These are phyloP conservation scores for Phaonia tiefii DNA, from an alignment of 2,888 invertebrate species.

Conservation along the genomic window DNA sequence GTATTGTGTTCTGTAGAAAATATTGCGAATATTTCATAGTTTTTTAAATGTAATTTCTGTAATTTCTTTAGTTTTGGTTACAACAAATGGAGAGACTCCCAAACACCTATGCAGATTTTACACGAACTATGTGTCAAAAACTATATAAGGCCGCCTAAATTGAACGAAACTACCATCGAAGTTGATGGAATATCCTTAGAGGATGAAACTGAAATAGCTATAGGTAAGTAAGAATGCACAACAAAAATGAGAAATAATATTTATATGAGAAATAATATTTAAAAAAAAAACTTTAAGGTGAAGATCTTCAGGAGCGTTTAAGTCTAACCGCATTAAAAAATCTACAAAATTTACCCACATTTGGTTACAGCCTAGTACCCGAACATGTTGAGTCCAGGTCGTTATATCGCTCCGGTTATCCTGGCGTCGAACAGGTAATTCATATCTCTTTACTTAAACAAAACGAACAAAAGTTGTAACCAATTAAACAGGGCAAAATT, in stretches of 20 bases:
- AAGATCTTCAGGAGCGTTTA: slow-evolving; percentile 86
- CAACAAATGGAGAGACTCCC: slow-evolving; percentile 89
- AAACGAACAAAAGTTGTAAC: neutral
- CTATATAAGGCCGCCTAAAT: slow-evolving; percentile 84
- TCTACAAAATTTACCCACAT: slow-evolving; percentile 88
- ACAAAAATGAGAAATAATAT: neutral
- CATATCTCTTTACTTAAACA: slow-evolving; percentile 17
- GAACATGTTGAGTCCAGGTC: slow-evolving; percentile 95
- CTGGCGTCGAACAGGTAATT: slow-evolving; percentile 87
- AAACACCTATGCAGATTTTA: slow-evolving; percentile 87
- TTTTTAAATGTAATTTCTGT: no score
- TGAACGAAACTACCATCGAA: slow-evolving; percentile 81
- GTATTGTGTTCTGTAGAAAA: no score
- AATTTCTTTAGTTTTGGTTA: slow-evolving; percentile 83
- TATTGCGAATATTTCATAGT: no score
- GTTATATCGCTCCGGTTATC: slow-evolving; percentile 87
- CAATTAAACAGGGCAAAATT: slow-evolving; percentile 88
- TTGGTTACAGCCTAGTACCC: slow-evolving; percentile 90
- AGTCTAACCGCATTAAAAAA: slow-evolving; percentile 88
- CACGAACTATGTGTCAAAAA: slow-evolving; percentile 86
- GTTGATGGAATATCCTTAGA: slow-evolving; percentile 81
- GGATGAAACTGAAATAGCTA: slow-evolving; percentile 76
- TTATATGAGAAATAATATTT: no score
- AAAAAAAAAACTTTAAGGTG: slow-evolving; percentile 73
- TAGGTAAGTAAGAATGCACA: slow-evolving; percentile 68